These are phyloP conservation scores for Drosophila teissieri DNA, from an alignment of 1,140 invertebrate genomes.

Conservation along the genomic window DNA sequence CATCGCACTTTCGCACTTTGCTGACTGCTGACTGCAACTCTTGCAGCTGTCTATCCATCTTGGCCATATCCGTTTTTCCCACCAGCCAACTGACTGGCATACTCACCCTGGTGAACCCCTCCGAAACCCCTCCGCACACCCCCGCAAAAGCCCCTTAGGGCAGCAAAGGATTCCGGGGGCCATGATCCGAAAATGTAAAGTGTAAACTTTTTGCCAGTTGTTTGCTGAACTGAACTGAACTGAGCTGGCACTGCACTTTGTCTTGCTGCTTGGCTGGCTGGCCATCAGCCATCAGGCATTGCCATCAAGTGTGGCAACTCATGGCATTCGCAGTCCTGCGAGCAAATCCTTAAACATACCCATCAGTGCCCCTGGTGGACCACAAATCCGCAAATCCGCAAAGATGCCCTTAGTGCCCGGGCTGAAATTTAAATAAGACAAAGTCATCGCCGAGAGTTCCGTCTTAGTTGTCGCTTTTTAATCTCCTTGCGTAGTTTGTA, in stretches of 20 bases:
- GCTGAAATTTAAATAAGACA: constrained; percentile 69
- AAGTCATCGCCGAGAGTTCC: constrained; percentile 37
- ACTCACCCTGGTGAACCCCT: constrained; percentile 15
- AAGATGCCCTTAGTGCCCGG: constrained; percentile 14
- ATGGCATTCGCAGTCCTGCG: constrained; percentile 9
- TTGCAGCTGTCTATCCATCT: constrained; percentile 57
- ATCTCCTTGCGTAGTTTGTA: constrained; percentile 60
- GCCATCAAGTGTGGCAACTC: constrained; percentile 45
- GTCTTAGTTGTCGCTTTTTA: constrained; percentile 56
- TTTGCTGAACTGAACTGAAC: constrained; percentile 46
- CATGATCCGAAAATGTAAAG: constrained; percentile 58
- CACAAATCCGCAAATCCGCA: constrained; percentile 37
- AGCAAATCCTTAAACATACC: neutral
- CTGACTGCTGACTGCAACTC: constrained; percentile 67
- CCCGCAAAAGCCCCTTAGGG: neutral
- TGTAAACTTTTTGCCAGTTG: constrained; percentile 74
- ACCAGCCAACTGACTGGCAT: constrained; percentile 36
- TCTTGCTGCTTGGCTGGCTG: constrained; percentile 36
- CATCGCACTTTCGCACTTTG: constrained; percentile 57
- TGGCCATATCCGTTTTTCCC: constrained; percentile 33
- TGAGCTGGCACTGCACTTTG: constrained; percentile 46
- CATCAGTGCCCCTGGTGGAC: neutral
- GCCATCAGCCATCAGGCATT: constrained; percentile 27
- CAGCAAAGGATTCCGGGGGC: constrained; percentile 9
- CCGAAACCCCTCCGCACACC: no score